A percentile compares a stretch with the other conserved stretches of the same genome.
phyloP scores from a whole-genome alignment of 2,113 vertebrate genomes.

The human region DNA sequence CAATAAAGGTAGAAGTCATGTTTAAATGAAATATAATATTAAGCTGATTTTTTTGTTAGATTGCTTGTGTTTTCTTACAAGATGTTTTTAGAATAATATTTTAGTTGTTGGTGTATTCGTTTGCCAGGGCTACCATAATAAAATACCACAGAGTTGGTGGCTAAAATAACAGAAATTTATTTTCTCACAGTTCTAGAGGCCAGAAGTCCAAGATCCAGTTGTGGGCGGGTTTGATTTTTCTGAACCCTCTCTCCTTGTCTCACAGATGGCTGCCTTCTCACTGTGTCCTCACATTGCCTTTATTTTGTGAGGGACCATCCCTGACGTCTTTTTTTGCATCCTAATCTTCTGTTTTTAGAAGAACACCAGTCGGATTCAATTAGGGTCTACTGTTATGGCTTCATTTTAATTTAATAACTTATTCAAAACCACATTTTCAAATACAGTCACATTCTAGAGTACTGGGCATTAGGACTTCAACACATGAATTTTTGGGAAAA shows the following conservation, averaged over 20 bases:
- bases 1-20: background rate
- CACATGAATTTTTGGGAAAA: background rate
- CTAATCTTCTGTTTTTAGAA: background rate
- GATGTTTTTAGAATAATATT: background rate
- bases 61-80: background rate
- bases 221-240: background rate
- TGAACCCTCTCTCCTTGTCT: background rate
- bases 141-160: background rate
- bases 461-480: background rate
- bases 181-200: background rate
- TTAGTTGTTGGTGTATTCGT: background rate
- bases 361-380: background rate
- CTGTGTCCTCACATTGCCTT: background rate
- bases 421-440: background rate
- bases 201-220: background rate
- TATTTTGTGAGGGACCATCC: too few relatives aligned
- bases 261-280: background rate
- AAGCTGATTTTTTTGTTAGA: background rate
- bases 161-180: background rate
- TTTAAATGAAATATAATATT: background rate
- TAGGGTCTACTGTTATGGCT: fast-evolving
- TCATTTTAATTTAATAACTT: background rate
- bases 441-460: background rate
- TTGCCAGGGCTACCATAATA: background rate
- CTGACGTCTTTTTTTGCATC: background rate